These are phyloP conservation scores for Festucalex cinctus DNA, from an alignment of 2,113 vertebrate genomes.

Conservation along the genomic window DNA sequence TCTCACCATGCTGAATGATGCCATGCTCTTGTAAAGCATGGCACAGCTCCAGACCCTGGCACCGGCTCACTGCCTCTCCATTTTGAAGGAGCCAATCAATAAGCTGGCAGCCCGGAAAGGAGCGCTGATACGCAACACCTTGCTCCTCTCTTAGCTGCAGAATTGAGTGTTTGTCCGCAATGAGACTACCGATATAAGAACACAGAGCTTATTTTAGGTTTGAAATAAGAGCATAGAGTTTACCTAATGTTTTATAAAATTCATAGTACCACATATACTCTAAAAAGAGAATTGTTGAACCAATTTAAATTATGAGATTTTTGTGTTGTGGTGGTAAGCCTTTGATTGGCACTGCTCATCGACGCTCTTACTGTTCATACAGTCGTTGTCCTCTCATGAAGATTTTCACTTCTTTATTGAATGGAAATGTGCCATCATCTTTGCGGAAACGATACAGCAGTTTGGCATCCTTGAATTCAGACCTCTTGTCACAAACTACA, in stretches of 20 bases:
- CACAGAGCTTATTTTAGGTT: neutral
- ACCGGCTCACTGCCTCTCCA: constrained; percentile 72
- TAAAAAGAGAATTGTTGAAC: too few species aligned
- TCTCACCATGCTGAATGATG: constrained; percentile 82
- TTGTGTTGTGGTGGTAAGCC: too few species aligned
- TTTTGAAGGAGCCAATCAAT: constrained; percentile 83
- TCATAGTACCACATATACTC: too few species aligned
- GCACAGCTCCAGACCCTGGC: constrained; percentile 76
- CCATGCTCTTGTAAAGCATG: constrained; percentile 77
- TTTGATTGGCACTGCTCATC: neutral
- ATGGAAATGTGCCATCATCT: constrained; percentile 84
- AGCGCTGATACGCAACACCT: constrained; percentile 73
- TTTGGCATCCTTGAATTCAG: constrained; percentile 81
- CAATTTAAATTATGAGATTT: too few species aligned
- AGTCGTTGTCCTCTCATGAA: constrained; percentile 80
- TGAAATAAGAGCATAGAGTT: neutral
- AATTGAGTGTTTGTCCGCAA: constrained; percentile 72
- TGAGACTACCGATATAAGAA: constrained; percentile 63
- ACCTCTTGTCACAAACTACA: constrained; percentile 82
- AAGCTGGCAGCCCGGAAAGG: constrained; percentile 78
- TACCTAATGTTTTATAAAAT: neutral
- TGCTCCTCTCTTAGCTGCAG: constrained; percentile 79
- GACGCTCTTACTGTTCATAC: constrained; percentile 78
- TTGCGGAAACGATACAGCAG: constrained; percentile 85
- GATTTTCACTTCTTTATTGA: constrained; percentile 80